Base-by-base conservation (phyloP, 2,888 invertebrate genomes). In the Parnassius orleans region DNA sequence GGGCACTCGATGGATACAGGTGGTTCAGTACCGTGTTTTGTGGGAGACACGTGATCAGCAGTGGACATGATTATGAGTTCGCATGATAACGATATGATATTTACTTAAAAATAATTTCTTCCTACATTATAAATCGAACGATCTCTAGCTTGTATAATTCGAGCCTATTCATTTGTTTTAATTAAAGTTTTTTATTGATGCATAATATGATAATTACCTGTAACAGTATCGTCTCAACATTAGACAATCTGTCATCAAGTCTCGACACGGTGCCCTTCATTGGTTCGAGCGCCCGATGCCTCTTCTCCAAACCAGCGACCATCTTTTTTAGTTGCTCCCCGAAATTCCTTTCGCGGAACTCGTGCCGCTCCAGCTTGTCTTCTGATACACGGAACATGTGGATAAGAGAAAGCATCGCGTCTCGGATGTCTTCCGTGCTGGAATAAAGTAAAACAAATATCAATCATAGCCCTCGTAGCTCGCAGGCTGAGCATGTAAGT, bases 361-460 rank as follows among this genome's bases (percentile, higher is more conserved):
- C 97, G 81, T 97, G 97, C 14, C 97, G 90, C 76, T 97, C 97
- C 66, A 97, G 81, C 85, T 97, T 97, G 77, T 96, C 96, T 67
- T 96, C 96, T 57, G 95, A 93, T 48, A 94, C 93, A 53, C 96
- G 93, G 80, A 96, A 95, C 81, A 96, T 95, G 77, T 96, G 95
- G 10, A 96, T 95, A 63, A 97, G 87, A 19, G 96, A 96, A 67
- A 97, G 82, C 79, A 97, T 94, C 0, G 96, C 96, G 74, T 96
- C 95, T 67, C 95, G 93, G 68, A 96, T 95, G 72, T 95, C 95
- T 84, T 94, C 94, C 81, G 94, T 93, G 47, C 95, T 95, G 48
- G n/a, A 61, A 55, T 44, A 12, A 76, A 43, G 43, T 7, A n/a
- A 33, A 33, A 19, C 19, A 33, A 33, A 33, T 7, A 33, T 33